Base-by-base conservation (phyloP, 1,140 invertebrate genomes). In the Drosophila chauvacae region DNA sequence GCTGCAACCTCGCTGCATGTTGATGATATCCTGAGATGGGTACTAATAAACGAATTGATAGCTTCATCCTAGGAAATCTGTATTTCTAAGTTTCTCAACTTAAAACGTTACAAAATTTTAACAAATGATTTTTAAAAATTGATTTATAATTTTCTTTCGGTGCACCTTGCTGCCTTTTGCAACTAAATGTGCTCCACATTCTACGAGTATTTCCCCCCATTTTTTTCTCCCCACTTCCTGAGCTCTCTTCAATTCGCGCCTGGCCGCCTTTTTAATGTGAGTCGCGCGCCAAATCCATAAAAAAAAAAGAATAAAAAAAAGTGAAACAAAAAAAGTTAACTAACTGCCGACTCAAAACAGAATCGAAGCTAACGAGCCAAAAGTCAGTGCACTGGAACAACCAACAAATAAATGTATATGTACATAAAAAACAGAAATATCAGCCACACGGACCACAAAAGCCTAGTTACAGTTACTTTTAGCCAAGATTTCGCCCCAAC, bases 341-440 rank as follows among this genome's bases (percentile, higher is more conserved):
- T 66, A 83, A 83, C 78, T 66, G 81, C 75, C 81, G 53, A 58
- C 69, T 48, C 28, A 58, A 71, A 72, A 72, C 69, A 71, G 69
- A 72, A 72, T 72, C 76, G 64, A 83, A 87, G 74, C 80, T 87
- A 88, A 84, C 80, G 77, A 83, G 71, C 66, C 64, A 77, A 73
- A 80, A 84, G 66, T 83, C 83, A 87, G 80, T 82, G 80, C 83
- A 80, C 71, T 88, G 84, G 83, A 87, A 87, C 76, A 76, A 56
- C 48, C 44, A 64, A 48, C 50, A 56, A 61, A 56, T 55, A 55
- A 39, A 55, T 55, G 53, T 23, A 55, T 37, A 37, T 39, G 5
- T 55, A 10, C 26, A 26, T 20, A 53, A 35, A 13, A 37, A 55
- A 55, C 51, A 75, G 35, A 44, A 68, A 61, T 39, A 80, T 45